Evolutionary conservation across 2,888 invertebrate species (phyloP).

Genomic region (Nomada flava): DNA sequence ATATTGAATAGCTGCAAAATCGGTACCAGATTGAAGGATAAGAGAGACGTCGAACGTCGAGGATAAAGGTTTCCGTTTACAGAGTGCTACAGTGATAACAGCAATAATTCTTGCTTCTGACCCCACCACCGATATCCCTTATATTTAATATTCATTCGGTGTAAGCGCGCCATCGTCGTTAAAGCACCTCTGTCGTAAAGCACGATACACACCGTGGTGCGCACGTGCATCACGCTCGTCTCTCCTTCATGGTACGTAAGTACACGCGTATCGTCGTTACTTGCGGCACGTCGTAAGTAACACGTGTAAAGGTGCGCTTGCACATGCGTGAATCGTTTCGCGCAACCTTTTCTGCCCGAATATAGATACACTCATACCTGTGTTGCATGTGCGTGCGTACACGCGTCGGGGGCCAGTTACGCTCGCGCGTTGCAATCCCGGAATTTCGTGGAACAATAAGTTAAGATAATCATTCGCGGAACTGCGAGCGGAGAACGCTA

Average conservation of each 20-base stretch:
- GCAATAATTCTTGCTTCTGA: conserved; percentile 36
- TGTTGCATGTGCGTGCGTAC: not conserved
- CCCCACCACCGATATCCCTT: conserved; percentile 59
- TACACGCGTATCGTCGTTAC: conserved; percentile 63
- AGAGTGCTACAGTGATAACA: conserved; percentile 35
- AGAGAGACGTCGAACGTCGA: conserved; percentile 10
- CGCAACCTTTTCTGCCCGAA: conserved; percentile 44
- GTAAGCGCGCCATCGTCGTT: conserved; percentile 59
- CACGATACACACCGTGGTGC: conserved; percentile 49
- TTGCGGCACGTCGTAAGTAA: conserved; percentile 71
- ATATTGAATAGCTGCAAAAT: not conserved
- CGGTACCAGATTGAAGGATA: not conserved
- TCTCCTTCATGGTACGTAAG: conserved; percentile 29
- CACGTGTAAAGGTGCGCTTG: conserved; percentile 67
- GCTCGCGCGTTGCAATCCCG: conserved; percentile 24
- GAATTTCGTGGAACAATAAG: conserved; percentile 69
- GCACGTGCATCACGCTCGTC: conserved; percentile 52
- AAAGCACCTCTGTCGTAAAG: conserved; percentile 64
- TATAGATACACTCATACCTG: conserved; percentile 51
- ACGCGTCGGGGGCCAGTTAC: conserved; percentile 21
- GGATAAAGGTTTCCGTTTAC: conserved; percentile 40
- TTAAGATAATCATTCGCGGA: conserved; percentile 66
- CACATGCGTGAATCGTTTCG: conserved; percentile 58
- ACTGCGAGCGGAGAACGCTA: conserved; percentile 27
- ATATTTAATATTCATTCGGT: conserved; percentile 67